phyloP scores from a whole-genome alignment of 2,113 vertebrate species.

The Dendropsophus ebraccatus region DNA sequence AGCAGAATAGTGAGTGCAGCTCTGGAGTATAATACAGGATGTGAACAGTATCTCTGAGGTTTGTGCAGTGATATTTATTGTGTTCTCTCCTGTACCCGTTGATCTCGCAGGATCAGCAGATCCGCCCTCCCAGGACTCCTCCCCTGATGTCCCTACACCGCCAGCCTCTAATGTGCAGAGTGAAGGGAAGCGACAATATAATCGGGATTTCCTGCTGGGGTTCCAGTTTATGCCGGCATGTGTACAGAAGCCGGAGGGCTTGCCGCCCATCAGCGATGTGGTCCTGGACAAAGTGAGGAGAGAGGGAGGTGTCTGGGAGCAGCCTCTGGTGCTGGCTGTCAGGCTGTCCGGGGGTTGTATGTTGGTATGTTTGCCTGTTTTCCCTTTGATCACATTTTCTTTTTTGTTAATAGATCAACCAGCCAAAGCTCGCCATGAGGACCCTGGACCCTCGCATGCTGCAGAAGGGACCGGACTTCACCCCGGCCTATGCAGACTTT shows the following conservation, averaged over 20 bases:
- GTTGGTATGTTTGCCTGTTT: too few species aligned
- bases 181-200: constrained; percentile 90
- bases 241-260: constrained; percentile 90
- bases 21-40: too few species aligned
- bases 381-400: too few species aligned
- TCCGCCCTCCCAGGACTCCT: not conserved
- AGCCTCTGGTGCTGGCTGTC: not conserved
- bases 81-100: not conserved
- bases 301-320: constrained; percentile 54
- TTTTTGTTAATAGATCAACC: constrained; percentile 84
- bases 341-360: too few species aligned
- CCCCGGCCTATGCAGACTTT: constrained; percentile 96
- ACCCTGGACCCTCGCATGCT: constrained; percentile 85
- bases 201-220: constrained; percentile 88
- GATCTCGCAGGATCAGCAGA: not conserved
- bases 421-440: constrained; percentile 86
- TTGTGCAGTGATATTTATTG: not conserved
- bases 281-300: constrained; percentile 92
- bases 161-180: constrained; percentile 71
- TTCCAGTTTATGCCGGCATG: constrained; percentile 96
- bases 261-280: constrained; percentile 95
- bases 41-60: not conserved
- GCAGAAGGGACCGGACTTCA: constrained; percentile 94
- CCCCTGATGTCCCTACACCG: constrained; percentile 50
- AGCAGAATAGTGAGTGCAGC: too few species aligned